phyloP scores from a whole-genome alignment of 2,888 invertebrate genomes.

The Pyrgus malvae region DNA sequence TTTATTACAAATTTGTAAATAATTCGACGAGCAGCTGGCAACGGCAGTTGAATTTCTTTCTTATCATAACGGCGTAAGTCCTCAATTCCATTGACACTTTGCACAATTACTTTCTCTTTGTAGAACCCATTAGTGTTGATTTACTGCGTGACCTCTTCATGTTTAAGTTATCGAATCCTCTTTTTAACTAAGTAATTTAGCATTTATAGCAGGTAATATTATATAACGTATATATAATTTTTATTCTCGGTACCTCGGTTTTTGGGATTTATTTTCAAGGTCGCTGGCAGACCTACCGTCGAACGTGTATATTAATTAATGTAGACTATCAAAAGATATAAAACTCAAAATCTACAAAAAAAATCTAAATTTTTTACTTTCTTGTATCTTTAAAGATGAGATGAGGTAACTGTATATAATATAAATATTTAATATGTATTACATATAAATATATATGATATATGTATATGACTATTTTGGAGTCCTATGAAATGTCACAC shows the following conservation, averaged over 20 bases:
- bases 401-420: slow-evolving; percentile 13
- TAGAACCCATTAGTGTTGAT: not conserved
- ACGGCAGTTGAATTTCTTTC: slow-evolving; percentile 7
- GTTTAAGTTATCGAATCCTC: not conserved
- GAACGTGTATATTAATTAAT: slow-evolving; percentile 19
- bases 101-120: slow-evolving; percentile 16
- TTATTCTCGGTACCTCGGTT: slow-evolving; percentile 8
- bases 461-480: slow-evolving; percentile 12
- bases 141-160: not conserved
- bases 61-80: slow-evolving; percentile 1
- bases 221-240: slow-evolving; percentile 5
- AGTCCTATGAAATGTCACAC: slow-evolving; percentile 15
- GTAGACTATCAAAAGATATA: slow-evolving; percentile 23
- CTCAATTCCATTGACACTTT: slow-evolving; percentile 3
- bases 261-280: slow-evolving; percentile 13
- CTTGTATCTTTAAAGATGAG: slow-evolving; percentile 8
- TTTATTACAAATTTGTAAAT: not conserved
- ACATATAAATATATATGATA: slow-evolving; percentile 12
- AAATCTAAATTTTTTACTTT: slow-evolving; percentile 17
- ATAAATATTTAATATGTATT: not conserved
- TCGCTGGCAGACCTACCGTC: not conserved
- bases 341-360: slow-evolving; percentile 26
- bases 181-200: slow-evolving; percentile 13
- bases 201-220: slow-evolving; percentile 21
- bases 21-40: slow-evolving; percentile 2